Evolutionary conservation across 2,888 invertebrate genomes (phyloP).

Genomic region (Elmis aenea): DNA sequence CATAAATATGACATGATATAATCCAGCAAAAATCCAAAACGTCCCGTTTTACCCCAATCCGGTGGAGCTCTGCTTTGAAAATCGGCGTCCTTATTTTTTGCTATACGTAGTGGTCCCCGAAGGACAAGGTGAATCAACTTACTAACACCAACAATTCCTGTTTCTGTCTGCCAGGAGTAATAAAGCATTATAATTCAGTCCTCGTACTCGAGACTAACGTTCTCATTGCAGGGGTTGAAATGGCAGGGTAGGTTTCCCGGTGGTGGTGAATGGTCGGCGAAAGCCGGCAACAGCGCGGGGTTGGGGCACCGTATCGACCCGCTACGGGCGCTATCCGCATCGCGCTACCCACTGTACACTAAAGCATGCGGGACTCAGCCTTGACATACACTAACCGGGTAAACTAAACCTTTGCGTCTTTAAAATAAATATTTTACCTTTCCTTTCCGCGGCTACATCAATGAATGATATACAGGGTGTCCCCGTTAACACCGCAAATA

Average conservation of each 20-base stretch:
- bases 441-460: constrained; percentile 4
- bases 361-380: constrained; percentile 21
- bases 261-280: constrained; percentile 13
- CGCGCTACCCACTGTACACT: constrained; percentile 15
- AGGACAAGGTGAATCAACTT: constrained; percentile 9
- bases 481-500: too few species aligned
- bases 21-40: too few species aligned
- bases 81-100: too few species aligned
- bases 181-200: constrained; percentile 28
- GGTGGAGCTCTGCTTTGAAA: too few species aligned
- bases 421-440: constrained; percentile 13
- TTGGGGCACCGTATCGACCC: constrained; percentile 21
- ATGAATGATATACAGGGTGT: too few species aligned
- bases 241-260: constrained; percentile 18
- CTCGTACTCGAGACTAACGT: constrained; percentile 22
- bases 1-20: too few species aligned
- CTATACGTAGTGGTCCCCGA: too few species aligned
- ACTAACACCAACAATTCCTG: constrained; percentile 6
- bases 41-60: too few species aligned
- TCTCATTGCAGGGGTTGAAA: constrained; percentile 20
- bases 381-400: constrained; percentile 27
- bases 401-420: constrained; percentile 15
- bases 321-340: constrained; percentile 18
- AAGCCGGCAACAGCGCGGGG: constrained; percentile 16
- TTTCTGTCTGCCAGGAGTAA: constrained; percentile 16